Evolutionary conservation across 2,797 vertebrate species (phyloP), one percentile per base, ranked within the genome.

Genomic region (Phylloscopus collybita): DNA sequence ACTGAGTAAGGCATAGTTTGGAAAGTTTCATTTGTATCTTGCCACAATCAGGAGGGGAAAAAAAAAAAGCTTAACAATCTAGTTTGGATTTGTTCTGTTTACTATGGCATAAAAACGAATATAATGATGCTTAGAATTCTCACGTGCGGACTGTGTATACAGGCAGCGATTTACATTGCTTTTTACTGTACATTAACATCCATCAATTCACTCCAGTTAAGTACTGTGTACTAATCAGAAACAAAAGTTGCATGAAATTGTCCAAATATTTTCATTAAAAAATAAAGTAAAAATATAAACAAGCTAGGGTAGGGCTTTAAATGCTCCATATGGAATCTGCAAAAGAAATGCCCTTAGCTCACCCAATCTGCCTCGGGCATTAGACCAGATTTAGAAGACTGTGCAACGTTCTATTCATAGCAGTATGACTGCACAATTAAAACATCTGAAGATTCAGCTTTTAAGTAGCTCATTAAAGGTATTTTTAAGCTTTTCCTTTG

Each of bases 61-160:
- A 38, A 38, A 38, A 38, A 91, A 81, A 44, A 15, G 16, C 10
- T 80, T 88, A 57, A 70, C 18, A 51, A 59, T 57, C 44, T 42
- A 75, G 34, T 65, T 83, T 78, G 50, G 27, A 74, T 94, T 92
- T 75, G 19, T 83, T 93, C 82, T 88, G 30, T 64, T 92, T 91
- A 65, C 38, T 80, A 11, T 42, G n/a, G 49, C 30, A 54, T 83
- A 81, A 93, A 76, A 93, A 6, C 3, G 5, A 90, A 74, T 50
- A 61, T 20, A 93, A 85, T 16, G 6, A 80, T 56, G 7, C 44
- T 85, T 76, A 90, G 57, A 94, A 89, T 90, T 92, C 16, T 86
- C 26, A 81, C 17, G 9, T 79, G 84, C 36, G 92, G 65, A 69
- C 42, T 50, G 12, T 38, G 25, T 54, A 81, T 38, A 60, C 23